A percentile compares a stretch with the other conserved stretches of the same genome.
These are phyloP conservation scores for Myotis findleyi DNA, from an alignment of 2,797 vertebrate genomes.

Conservation along the genomic window DNA sequence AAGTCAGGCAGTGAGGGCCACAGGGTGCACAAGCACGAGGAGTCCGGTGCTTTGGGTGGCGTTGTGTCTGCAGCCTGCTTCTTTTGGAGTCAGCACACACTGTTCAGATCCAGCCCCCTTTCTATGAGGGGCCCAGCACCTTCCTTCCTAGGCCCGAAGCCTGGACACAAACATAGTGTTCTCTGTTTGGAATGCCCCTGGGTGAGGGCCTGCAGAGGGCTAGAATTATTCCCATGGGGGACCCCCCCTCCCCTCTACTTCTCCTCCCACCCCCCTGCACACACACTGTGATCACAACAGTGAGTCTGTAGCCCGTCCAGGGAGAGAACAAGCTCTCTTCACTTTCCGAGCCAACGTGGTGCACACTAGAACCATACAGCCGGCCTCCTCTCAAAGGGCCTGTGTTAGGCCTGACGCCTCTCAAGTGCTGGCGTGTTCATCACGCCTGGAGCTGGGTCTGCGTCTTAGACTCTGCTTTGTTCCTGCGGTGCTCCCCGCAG, in stretches of 20 bases:
- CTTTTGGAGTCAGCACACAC: background rate
- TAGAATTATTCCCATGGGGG: conserved; percentile 9
- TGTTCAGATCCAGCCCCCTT: background rate
- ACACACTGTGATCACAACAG: conserved; percentile 22
- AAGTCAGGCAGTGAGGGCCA: background rate
- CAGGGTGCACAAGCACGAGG: rapidly evolving
- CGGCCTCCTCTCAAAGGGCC: conserved; percentile 65
- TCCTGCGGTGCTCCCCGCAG: background rate
- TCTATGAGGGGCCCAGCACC: background rate
- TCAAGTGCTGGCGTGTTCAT: background rate
- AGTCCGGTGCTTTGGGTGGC: background rate
- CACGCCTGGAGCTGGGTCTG: background rate
- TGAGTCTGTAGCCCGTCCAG: conserved; percentile 47
- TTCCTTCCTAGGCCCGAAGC: background rate
- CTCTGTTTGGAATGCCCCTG: background rate
- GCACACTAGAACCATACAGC: background rate
- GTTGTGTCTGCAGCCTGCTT: background rate
- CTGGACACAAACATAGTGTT: background rate
- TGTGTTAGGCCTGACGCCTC: conserved; percentile 54
- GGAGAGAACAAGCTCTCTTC: conserved; percentile 49
- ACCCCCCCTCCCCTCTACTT: background rate
- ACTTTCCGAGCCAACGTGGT: background rate
- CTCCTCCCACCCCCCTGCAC: no score
- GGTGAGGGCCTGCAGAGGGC: conserved; percentile 44
- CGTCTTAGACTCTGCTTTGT: conserved; percentile 57